Percentiles rank a stretch among this genome's conserved stretches.
Conservation (phyloP, 2,797 vertebrate species). For the Sciurus vulgaris region DNA sequence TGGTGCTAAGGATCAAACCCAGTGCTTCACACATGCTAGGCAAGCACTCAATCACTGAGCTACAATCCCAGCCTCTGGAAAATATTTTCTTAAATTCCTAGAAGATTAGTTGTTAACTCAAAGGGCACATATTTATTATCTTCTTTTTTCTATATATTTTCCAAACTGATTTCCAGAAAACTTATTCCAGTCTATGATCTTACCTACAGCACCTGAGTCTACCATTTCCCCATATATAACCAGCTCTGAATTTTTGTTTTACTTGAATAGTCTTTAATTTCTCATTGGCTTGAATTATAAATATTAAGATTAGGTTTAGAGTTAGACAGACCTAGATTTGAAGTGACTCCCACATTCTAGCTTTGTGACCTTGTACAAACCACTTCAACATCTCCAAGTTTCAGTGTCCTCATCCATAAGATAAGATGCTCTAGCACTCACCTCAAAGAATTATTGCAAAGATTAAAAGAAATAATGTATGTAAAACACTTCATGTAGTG, state of each 20-base stretch:
- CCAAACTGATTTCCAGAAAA: conserved; percentile 60
- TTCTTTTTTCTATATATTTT: conserved; percentile 36
- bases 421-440: conserved; percentile 20
- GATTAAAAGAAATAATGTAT: conserved; percentile 53
- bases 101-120: conserved; percentile 53
- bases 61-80: not conserved
- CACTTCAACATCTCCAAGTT: not conserved
- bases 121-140: not conserved
- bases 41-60: too few species aligned
- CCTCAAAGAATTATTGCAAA: conserved; percentile 31
- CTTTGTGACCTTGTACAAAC: not conserved
- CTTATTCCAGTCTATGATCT: not conserved
- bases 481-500: conserved; percentile 1
- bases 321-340: not conserved
- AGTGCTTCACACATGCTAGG: too few species aligned
- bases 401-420: conserved; percentile 16
- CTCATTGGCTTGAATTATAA: not conserved
- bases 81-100: conserved; percentile 63
- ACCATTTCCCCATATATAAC: not conserved
- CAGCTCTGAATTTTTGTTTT: conserved; percentile 33
- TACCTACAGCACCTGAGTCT: not conserved
- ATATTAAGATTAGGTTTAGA: not conserved
- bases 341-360: not conserved
- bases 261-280: conserved; percentile 58
- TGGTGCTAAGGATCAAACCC: too few species aligned